Conservation (phyloP, 1,140 invertebrate species). For the Araneus ventricosus region DNA sequence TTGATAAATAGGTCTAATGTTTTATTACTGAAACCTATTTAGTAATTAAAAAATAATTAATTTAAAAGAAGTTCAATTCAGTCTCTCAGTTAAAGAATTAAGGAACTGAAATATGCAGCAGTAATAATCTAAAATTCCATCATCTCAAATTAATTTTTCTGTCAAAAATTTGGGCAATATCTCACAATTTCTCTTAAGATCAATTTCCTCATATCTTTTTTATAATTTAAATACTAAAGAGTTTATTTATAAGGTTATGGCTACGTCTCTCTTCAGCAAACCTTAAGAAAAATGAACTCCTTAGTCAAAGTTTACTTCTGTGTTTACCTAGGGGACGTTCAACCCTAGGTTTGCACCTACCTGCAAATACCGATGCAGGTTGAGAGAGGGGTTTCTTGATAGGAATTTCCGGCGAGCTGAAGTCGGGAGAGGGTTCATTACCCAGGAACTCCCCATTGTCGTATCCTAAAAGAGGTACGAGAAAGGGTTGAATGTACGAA, state of each 20-base stretch:
- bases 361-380: conserved; percentile 68
- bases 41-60: no score
- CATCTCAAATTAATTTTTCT: no score
- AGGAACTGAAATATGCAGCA: no score
- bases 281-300: background rate
- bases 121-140: no score
- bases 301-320: background rate
- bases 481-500: conserved; percentile 67
- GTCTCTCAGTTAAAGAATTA: no score
- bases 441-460: conserved; percentile 60
- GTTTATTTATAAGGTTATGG: background rate
- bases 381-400: conserved; percentile 51
- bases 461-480: background rate
- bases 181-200: background rate
- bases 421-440: conserved; percentile 42
- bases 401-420: conserved; percentile 64
- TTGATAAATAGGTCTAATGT: no score
- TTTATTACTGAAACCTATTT: no score
- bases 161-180: background rate
- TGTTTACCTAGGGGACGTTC: conserved; percentile 60
- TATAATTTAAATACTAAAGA: background rate
- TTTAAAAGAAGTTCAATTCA: no score
- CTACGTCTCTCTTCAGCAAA: background rate
- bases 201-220: background rate
- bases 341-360: conserved; percentile 64